Evolutionary conservation across 2,113 vertebrate species (phyloP).

Genomic region (Hemichromis elongatus): DNA sequence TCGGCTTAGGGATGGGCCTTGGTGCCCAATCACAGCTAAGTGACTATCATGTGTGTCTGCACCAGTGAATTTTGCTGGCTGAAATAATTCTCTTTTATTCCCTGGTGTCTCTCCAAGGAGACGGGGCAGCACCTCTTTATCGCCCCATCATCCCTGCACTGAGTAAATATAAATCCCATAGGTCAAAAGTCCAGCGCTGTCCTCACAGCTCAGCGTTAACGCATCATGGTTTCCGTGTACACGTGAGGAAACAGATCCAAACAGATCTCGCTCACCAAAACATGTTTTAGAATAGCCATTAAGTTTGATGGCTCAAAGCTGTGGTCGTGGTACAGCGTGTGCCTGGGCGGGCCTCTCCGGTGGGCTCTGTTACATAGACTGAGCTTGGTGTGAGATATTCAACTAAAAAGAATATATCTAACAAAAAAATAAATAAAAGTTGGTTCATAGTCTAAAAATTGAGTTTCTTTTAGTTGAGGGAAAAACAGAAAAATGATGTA

Average conservation of each 20-base stretch:
- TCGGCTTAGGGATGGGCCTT: neutral
- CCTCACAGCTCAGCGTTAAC: slow-evolving; percentile 9
- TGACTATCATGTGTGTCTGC: neutral
- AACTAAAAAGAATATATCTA: neutral
- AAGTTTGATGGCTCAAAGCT: neutral
- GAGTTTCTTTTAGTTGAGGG: neutral
- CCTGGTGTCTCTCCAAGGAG: slow-evolving; percentile 11
- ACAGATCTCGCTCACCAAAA: neutral
- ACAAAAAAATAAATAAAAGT: neutral
- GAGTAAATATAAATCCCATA: slow-evolving; percentile 39
- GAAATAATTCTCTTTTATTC: neutral
- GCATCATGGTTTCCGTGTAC: neutral
- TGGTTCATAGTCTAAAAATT: slow-evolving; percentile 4
- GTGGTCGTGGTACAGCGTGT: neutral
- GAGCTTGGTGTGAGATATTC: neutral
- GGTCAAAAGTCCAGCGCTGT: slow-evolving; percentile 55
- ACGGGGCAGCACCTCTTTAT: slow-evolving; percentile 44
- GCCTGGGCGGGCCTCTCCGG: neutral
- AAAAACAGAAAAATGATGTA: neutral
- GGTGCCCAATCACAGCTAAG: neutral
- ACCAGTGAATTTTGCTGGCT: neutral
- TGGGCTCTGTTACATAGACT: neutral
- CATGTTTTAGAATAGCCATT: neutral
- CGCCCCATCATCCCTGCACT: slow-evolving; percentile 36
- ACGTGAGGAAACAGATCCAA: neutral